phyloP scores from a whole-genome alignment of 2,797 vertebrate species.

The Adelosebastes latens region DNA sequence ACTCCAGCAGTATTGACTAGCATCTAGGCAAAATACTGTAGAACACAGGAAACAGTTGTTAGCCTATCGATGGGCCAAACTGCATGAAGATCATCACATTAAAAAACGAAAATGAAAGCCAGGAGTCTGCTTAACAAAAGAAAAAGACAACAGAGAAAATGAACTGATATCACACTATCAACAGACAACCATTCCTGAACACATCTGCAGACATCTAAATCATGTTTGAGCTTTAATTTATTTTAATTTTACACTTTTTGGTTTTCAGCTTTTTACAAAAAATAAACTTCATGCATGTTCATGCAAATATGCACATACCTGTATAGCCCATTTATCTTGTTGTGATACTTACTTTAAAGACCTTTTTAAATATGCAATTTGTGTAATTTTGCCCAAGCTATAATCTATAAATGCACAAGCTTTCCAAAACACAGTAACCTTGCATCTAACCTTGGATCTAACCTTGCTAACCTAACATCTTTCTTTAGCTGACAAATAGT shows the following conservation, averaged over 20 bases:
- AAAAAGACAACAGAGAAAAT: background rate
- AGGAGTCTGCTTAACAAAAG: background rate
- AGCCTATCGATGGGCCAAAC: rapidly evolving
- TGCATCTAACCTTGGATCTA: too few relatives aligned
- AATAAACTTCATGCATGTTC: background rate
- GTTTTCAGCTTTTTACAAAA: background rate
- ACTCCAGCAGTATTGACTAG: background rate
- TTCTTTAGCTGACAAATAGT: background rate
- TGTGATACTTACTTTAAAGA: background rate
- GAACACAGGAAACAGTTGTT: background rate
- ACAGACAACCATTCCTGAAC: background rate
- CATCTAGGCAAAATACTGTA: background rate
- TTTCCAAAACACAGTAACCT: background rate
- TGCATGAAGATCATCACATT: background rate
- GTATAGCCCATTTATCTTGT: background rate
- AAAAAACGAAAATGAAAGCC: background rate
- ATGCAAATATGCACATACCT: background rate
- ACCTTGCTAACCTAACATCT: background rate
- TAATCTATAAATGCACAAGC: background rate
- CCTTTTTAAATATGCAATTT: background rate
- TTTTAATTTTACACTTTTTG: background rate
- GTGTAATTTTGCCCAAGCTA: background rate
- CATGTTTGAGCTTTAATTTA: background rate
- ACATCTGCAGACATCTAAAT: background rate
- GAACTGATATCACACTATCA: background rate